Conservation (phyloP, 2,797 vertebrate species). For the Anguilla anguilla region DNA sequence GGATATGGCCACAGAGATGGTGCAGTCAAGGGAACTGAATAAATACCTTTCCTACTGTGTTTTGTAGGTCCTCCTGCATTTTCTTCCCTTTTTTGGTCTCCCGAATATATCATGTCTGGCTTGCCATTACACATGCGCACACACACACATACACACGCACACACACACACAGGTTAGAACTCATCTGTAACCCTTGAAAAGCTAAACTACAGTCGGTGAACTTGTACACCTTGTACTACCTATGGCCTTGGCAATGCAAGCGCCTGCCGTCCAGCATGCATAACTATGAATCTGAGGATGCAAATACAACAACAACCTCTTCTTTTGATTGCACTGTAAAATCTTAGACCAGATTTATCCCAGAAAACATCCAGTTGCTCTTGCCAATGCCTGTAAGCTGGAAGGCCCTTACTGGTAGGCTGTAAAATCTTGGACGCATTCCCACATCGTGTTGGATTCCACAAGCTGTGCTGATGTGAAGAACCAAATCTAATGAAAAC, state of each 20-base stretch:
- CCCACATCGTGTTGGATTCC: neutral
- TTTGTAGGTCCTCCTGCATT: neutral
- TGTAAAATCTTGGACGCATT: neutral
- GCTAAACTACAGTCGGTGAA: neutral
- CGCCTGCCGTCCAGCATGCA: neutral
- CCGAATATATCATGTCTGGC: neutral
- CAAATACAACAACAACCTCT: neutral
- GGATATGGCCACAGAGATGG: neutral
- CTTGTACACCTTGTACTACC: neutral
- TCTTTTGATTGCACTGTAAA: neutral
- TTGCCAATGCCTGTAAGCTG: neutral
- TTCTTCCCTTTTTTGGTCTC: no score
- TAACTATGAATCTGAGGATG: neutral
- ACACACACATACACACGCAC: neutral
- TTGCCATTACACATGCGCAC: neutral
- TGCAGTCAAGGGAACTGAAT: neutral
- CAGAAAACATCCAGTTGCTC: neutral
- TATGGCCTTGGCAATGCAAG: neutral
- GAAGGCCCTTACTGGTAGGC: neutral
- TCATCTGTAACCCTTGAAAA: neutral
- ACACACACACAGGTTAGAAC: neutral
- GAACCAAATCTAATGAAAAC: neutral
- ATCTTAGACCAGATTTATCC: neutral
- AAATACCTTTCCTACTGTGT: neutral
- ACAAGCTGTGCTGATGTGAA: neutral